phyloP scores from a whole-genome alignment of 2,888 invertebrate genomes.

The Operophtera brumata region DNA sequence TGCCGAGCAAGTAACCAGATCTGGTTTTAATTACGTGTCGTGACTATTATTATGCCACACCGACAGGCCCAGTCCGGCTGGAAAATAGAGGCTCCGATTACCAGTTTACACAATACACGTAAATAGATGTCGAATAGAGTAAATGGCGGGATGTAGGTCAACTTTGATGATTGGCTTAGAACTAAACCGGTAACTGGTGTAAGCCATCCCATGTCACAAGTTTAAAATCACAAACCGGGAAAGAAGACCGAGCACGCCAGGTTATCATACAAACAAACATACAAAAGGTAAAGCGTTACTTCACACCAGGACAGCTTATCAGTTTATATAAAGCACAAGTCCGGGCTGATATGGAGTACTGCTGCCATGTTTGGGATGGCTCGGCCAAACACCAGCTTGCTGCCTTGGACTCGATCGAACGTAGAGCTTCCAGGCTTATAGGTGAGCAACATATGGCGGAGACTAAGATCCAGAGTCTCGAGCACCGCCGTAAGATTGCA shows the following conservation, averaged over 20 bases:
- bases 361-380: too few relatives aligned
- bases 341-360: too few relatives aligned
- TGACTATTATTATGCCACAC: constrained; percentile 27
- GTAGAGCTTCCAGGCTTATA: too few relatives aligned
- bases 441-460: too few relatives aligned
- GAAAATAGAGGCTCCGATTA: constrained; percentile 11
- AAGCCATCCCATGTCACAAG: not conserved
- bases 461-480: too few relatives aligned
- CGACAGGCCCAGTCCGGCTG: constrained; percentile 13
- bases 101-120: constrained; percentile 4
- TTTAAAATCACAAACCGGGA: not conserved
- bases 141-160: not conserved
- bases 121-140: not conserved
- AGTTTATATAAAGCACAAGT: too few relatives aligned
- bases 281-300: too few relatives aligned
- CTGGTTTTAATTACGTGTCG: constrained; percentile 34
- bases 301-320: too few relatives aligned
- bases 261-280: too few relatives aligned
- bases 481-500: too few relatives aligned
- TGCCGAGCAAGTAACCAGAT: constrained; percentile 37
- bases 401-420: too few relatives aligned
- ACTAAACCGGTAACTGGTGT: not conserved
- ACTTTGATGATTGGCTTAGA: not conserved
- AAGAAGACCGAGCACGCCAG: not conserved
- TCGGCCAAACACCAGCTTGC: too few relatives aligned